phyloP scores from a whole-genome alignment of 2,113 vertebrate genomes.

The Coreoperca whiteheadi region DNA sequence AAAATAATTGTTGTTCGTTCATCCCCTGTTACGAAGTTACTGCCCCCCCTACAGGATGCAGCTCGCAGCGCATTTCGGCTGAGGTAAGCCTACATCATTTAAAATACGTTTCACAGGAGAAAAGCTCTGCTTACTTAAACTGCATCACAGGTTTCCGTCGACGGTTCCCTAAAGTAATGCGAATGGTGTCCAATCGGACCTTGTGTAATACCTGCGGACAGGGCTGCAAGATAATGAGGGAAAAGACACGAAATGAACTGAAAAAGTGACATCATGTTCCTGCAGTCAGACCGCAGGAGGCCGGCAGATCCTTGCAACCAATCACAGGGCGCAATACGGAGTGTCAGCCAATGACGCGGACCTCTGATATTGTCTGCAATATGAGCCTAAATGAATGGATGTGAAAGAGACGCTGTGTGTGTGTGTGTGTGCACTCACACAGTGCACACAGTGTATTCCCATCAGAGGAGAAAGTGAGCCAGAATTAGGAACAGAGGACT shows the following conservation, averaged over 20 bases:
- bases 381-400: conserved; percentile 6
- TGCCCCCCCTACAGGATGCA: no score
- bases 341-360: conserved; percentile 48
- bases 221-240: neutral
- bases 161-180: neutral
- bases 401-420: conserved; percentile 4
- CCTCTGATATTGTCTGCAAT: conserved; percentile 15
- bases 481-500: conserved; percentile 41
- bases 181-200: neutral
- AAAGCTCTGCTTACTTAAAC: neutral
- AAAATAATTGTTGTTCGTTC: no score
- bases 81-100: neutral
- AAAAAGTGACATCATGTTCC: neutral
- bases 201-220: neutral
- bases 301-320: conserved; percentile 26
- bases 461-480: conserved; percentile 14
- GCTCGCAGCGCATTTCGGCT: neutral
- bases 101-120: neutral
- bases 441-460: conserved; percentile 30
- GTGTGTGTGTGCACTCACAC: neutral
- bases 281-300: conserved; percentile 15
- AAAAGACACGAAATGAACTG: neutral
- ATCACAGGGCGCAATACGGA: conserved; percentile 40
- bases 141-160: conserved; percentile 2
- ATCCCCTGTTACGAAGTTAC: no score